Evolutionary conservation across 2,113 vertebrate genomes (phyloP), one percentile per base, ranked within the genome.

Genomic region (Canis aureus): DNA sequence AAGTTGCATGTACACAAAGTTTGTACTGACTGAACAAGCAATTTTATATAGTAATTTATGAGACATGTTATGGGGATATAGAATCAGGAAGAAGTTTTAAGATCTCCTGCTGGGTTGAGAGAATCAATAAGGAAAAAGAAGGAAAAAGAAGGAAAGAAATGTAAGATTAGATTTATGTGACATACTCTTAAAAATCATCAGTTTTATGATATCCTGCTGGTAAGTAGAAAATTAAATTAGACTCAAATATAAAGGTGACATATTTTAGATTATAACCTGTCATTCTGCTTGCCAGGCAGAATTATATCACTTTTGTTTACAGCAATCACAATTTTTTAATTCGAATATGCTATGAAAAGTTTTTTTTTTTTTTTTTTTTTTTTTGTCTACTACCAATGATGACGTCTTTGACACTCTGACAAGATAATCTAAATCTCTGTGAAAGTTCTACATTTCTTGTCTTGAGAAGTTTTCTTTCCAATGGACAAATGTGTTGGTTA

Each of bases 261-360:
- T 96, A 87, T 96, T 97, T 96, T 94, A 87, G 74, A 94, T 91
- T 84, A 90, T 76, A 62, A 95, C 74, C 35, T 95, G 69, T 96
- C 59, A 93, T 1, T 74, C n/a, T 87, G 64, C 67, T 87, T 88
- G 15, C 62, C 80, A 94, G 22, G 35, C 55, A 92, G 19, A 12
- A 55, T 97, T 95, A 85, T 49, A 96, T 96, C 96, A 84, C 23
- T 89, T 98, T 95, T 97, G 59, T 96, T 95, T 95, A 84, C 11
- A 73, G 35, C 2, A 76, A 95, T 87, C 67, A 90, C 35, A 69
- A 51, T 94, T 91, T 96, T 94, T 97, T 66, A 97, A 97, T 89
- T 94, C 13, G n/a, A 11, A 82, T 35, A 64, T 80, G n/a, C 53
- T 59, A 60, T 88, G 57, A 93, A 87, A 92, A 87, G 43, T 16